Conservation (phyloP, 2,797 vertebrate genomes). For the Peromyscus attwateri region DNA sequence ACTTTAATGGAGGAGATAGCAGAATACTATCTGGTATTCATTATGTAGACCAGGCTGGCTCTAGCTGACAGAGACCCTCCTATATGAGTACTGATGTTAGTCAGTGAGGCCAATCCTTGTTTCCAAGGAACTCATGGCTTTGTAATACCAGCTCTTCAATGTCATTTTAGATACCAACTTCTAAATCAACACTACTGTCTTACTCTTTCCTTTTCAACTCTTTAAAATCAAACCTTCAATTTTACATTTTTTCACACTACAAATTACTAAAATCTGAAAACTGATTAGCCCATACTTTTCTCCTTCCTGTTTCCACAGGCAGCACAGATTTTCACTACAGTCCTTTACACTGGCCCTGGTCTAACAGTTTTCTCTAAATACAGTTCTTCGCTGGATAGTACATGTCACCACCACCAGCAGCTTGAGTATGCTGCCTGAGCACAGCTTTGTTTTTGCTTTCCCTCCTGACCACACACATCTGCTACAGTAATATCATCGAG, state of each 20-base stretch:
- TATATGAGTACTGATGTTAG: neutral
- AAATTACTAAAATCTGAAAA: slow-evolving; percentile 45
- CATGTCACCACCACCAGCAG: slow-evolving; percentile 14
- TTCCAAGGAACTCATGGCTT: neutral
- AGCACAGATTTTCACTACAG: slow-evolving; percentile 21
- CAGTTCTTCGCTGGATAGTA: neutral
- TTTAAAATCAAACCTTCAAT: slow-evolving; percentile 57
- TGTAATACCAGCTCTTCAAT: neutral
- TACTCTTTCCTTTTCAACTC: neutral
- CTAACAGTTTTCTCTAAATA: neutral
- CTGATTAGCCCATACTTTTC: neutral
- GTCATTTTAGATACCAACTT: neutral
- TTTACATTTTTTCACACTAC: slow-evolving; percentile 24
- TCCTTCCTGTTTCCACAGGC: neutral
- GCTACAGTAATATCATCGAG: neutral
- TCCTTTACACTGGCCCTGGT: neutral
- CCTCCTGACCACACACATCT: neutral
- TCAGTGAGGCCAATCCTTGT: too few species aligned
- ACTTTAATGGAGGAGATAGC: neutral
- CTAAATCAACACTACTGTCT: slow-evolving; percentile 27
- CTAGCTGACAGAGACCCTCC: neutral
- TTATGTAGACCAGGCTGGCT: neutral
- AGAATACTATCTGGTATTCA: too few species aligned
- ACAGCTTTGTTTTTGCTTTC: neutral
- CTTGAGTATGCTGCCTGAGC: neutral